Evolutionary conservation across 2,113 vertebrate genomes (phyloP).

Genomic region (Leiothrix lutea): DNA sequence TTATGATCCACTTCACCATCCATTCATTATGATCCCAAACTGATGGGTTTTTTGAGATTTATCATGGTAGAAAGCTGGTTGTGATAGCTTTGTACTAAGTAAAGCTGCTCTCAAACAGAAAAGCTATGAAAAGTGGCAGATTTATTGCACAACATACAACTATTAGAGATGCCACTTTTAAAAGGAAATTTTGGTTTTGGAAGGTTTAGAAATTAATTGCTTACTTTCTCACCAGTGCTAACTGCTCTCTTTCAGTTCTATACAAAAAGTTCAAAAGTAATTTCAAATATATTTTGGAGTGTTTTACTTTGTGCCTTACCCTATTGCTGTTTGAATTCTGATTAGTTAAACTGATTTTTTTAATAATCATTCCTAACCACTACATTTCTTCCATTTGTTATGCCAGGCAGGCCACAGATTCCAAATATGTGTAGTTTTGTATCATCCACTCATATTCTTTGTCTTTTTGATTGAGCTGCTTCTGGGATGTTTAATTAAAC

Average conservation of each 20-base stretch:
- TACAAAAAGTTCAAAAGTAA: background rate
- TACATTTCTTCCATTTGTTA: background rate
- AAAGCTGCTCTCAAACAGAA: background rate
- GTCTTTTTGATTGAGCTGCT: background rate
- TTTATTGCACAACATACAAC: background rate
- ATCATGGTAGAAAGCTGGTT: background rate
- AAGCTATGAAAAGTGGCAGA: background rate
- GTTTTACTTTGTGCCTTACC: background rate
- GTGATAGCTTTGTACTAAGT: background rate
- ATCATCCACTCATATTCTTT: background rate
- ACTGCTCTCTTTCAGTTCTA: background rate
- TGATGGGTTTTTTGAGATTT: background rate
- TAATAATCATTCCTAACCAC: background rate
- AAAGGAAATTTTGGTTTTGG: background rate
- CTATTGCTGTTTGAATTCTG: background rate
- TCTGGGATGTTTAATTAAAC: background rate
- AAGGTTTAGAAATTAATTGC: background rate
- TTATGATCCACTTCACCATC: accelerated
- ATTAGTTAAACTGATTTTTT: background rate
- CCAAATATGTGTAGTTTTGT: background rate
- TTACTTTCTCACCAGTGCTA: background rate
- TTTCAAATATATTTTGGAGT: background rate
- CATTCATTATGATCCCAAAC: background rate
- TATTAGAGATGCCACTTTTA: background rate
- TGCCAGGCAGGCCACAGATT: background rate